Base-by-base conservation (phyloP, 2,888 invertebrate genomes). In the Andrena bicolor region DNA sequence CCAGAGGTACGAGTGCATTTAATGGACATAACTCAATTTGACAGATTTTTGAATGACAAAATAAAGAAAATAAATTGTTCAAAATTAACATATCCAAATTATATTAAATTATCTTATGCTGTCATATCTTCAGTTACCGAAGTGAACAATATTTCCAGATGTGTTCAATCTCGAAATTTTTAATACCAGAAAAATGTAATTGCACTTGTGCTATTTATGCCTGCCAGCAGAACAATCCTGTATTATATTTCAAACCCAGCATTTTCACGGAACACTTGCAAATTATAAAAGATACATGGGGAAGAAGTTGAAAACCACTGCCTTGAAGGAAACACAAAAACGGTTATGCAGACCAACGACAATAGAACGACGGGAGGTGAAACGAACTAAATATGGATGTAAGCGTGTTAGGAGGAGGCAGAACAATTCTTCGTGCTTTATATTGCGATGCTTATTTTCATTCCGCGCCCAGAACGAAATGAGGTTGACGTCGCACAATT, bases 401-500 rank as follows among this genome's bases (percentile, higher is more conserved):
- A 41, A 26, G 51, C 66, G 41, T 4, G 66, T 41, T n/a, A 28
- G n/a, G 3, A 26, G n/a, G 26, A 73, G 26, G 32, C 35, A 65
- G 60, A 56, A 13, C 49, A 58, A 60, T 76, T 70, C 65, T 63
- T 65, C 49, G 70, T 23, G 79, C 64, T 76, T 76, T 71, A 76
- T 71, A 76, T 63, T 48, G 63, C 41, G 53, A 61, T 63, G 76
- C 32, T 70, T 70, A 60, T 65, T 76, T 70, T 60, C 64, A 70
- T 76, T 78, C 68, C 30, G 26, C 1, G 61, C 16, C 26, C 30
- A 35, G 58, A 51, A 70, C 35, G 63, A 69, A 80, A 80, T 20
- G 78, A 70, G 73, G 78, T 60, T 69, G 68, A 58, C 79, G 73
- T 63, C 51, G 78, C 41, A 64, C 60, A 78, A 73, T 73, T 81